Evolutionary conservation across 2,888 invertebrate genomes (phyloP).

Genomic region (Drosophila acutilabella): DNA sequence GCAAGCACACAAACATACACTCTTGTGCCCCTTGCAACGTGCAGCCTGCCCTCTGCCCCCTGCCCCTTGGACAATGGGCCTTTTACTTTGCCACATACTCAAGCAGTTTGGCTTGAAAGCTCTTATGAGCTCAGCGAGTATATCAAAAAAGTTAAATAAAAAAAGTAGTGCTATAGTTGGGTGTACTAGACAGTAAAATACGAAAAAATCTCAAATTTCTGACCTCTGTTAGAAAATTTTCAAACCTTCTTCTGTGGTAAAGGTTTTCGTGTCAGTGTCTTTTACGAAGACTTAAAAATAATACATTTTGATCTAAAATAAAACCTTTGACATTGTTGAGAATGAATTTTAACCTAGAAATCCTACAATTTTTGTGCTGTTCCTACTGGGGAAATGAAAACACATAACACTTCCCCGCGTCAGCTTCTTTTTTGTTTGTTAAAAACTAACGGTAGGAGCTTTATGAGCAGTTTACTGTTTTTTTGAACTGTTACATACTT

Average conservation of each 20-base stretch:
- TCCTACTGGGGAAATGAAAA: no score
- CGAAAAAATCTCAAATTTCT: background rate
- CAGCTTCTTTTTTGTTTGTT: no score
- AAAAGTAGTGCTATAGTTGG: background rate
- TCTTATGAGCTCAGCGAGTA: constrained; percentile 20
- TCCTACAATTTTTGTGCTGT: no score
- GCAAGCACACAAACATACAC: background rate
- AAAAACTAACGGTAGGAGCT: background rate
- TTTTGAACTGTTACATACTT: background rate
- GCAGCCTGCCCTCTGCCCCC: background rate
- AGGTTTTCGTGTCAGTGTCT: no score
- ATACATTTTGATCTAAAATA: no score
- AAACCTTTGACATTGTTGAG: no score
- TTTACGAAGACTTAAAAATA: no score
- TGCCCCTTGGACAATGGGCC: background rate
- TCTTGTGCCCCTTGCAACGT: background rate
- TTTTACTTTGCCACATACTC: constrained; percentile 3
- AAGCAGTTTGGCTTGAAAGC: constrained; percentile 13
- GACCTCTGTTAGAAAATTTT: no score
- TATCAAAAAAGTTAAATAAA: constrained; percentile 22
- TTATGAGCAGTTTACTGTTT: background rate
- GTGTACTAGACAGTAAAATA: background rate
- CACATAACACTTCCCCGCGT: no score
- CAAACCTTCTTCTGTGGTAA: no score
- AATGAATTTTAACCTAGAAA: no score